phyloP scores from a whole-genome alignment of 2,797 vertebrate genomes.

The Dryobates pubescens region DNA sequence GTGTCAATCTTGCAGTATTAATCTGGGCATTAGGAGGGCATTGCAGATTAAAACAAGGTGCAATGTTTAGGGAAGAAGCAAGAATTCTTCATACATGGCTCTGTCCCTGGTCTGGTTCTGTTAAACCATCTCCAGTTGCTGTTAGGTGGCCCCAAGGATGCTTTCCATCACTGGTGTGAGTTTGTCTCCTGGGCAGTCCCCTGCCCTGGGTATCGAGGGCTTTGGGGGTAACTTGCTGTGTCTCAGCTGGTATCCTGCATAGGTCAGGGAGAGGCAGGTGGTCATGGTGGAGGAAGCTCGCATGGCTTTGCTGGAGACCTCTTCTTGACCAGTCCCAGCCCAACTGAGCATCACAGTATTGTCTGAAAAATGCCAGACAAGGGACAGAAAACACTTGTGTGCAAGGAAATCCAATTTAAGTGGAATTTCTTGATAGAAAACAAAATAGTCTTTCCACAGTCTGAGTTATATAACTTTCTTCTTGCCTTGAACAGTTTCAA shows the following conservation, averaged over 20 bases:
- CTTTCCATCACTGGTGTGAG: neutral
- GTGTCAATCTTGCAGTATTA: neutral
- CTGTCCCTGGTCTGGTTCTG: neutral
- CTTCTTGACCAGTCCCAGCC: neutral
- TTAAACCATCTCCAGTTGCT: neutral
- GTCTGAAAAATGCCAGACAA: neutral
- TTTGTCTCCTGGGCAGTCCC: neutral
- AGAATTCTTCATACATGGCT: fast-evolving
- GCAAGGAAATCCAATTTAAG: neutral
- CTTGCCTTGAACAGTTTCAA: neutral
- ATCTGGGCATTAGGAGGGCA: neutral
- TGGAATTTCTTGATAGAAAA: neutral
- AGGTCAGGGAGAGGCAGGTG: neutral
- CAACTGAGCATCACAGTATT: neutral
- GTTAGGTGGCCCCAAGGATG: neutral
- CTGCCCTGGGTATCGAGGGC: neutral
- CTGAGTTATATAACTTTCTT: too few relatives aligned
- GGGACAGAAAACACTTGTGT: fast-evolving
- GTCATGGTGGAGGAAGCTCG: neutral
- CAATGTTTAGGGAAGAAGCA: neutral
- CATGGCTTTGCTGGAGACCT: neutral
- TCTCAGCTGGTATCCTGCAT: neutral
- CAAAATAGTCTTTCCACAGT: too few relatives aligned
- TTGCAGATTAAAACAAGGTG: neutral
- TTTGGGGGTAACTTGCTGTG: neutral